Conservation (phyloP, 2,797 vertebrate species). For the Anisognathus igniventris region DNA sequence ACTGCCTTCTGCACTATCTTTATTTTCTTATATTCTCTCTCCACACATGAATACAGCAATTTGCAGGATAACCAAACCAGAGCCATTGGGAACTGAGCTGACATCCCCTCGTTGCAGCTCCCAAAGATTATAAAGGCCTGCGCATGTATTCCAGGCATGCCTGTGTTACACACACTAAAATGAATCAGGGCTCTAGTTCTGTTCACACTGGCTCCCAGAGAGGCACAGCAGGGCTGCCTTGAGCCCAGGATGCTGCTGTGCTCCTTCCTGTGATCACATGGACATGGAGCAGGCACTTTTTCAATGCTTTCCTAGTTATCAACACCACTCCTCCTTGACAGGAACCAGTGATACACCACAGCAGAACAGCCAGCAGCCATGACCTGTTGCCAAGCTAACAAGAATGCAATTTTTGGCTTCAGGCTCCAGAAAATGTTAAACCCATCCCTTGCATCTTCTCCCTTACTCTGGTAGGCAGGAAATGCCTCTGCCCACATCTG, state of each 20-base stretch:
- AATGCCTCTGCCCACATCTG: not conserved
- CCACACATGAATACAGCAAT: fast-evolving
- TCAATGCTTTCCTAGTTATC: not conserved
- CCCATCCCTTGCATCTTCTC: not conserved
- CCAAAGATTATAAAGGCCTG: not conserved
- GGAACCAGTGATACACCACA: not conserved
- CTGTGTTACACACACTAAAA: not conserved
- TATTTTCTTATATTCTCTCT: no score
- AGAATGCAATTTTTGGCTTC: not conserved
- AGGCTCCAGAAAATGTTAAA: not conserved
- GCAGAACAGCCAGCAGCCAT: not conserved
- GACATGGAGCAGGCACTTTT: not conserved
- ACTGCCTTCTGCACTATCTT: no score
- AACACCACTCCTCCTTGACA: not conserved
- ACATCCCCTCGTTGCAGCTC: not conserved
- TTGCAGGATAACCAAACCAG: not conserved
- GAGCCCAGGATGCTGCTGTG: not conserved
- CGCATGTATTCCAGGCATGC: fast-evolving
- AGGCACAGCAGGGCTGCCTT: not conserved
- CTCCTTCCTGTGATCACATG: not conserved
- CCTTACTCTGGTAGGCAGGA: not conserved
- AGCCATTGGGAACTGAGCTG: not conserved
- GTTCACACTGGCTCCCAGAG: not conserved
- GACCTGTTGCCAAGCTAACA: not conserved
- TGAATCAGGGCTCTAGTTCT: not conserved